Evolutionary conservation across 2,113 vertebrate genomes (phyloP).

Genomic region (Tautogolabrus adspersus): DNA sequence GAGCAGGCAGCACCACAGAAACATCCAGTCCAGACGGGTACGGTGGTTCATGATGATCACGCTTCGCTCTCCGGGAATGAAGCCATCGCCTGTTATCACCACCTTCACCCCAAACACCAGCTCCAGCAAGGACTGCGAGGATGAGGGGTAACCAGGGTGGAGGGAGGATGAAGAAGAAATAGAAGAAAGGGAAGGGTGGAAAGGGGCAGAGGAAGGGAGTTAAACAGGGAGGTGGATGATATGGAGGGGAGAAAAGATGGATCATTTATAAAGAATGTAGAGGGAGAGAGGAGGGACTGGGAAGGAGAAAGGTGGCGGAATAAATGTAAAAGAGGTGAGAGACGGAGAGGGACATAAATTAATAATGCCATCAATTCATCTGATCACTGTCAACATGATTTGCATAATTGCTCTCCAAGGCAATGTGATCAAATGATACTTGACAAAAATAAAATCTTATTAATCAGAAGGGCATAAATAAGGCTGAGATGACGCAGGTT

Average conservation of each 20-base stretch:
- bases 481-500: conserved; percentile 4
- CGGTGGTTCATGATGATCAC: conserved; percentile 99
- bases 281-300: conserved; percentile 36
- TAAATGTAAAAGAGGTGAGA: conserved; percentile 15
- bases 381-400: conserved; percentile 29
- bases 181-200: not conserved
- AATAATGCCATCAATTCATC: conserved; percentile 4
- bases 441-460: conserved; percentile 22
- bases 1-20: conserved; percentile 97
- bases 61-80: conserved; percentile 95
- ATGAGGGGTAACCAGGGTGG: not conserved
- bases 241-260: not conserved
- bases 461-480: conserved; percentile 3
- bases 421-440: conserved; percentile 31
- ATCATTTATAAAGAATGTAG: conserved; percentile 27
- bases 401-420: conserved; percentile 2
- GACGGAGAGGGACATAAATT: conserved; percentile 23
- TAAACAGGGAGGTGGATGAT: conserved; percentile 12
- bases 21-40: conserved; percentile 99
- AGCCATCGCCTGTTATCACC: conserved; percentile 96
- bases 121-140: conserved; percentile 90
- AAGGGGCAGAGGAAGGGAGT: not conserved
- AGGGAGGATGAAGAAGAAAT: not conserved
- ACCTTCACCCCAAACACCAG: conserved; percentile 95
- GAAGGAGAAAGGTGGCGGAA: conserved; percentile 20